Evolutionary conservation across 2,113 vertebrate genomes (phyloP), one percentile per base, ranked within the genome.

Genomic region (Tenrec ecaudatus): DNA sequence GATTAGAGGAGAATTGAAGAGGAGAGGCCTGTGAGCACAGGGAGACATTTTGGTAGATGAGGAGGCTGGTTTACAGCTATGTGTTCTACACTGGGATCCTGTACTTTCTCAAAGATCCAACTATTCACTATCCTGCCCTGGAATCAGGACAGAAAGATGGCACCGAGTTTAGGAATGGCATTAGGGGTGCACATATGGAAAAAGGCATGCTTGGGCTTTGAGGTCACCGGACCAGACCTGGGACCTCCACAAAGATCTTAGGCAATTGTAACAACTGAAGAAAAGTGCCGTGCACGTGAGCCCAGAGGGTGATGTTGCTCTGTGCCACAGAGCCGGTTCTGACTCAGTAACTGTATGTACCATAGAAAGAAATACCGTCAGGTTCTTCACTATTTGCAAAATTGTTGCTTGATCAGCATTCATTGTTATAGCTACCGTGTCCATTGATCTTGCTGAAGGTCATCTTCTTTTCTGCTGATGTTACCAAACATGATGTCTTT

Each of bases 91-190:
- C 27, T 31, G 69, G 1, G 15, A 33, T 15, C 31, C 69, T 33
- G 69, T 31, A 71, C 6, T 4, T 33, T 33, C 69, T 19, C 14
- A 17, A 71, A 71, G 69, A 71, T 33, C 31, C 69, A 68, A n/a
- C n/a, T 33, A 8, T 3, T n/a, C 29, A 31, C 29, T 68, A 4
- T 68, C 69, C 69, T 71, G 69, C 47, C 20, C 69, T 69, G 19
- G 36, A 94, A 82, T 73, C 53, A 25, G 47, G n/a, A 31, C n/a
- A 76, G 85, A 89, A 79, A 43, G 66, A 62, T 38, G 78, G 64
- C 73, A 83, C 64, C 60, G 62, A 60, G 23, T 62, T 69, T 82
- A 89, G 29, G 16, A 11, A 29, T 29, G 66, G 14, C 77, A 86
- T 1, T 57, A 7, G 14, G 43, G 19, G 5, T 22, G 2, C 29